Base-by-base conservation (phyloP, 2,888 invertebrate species). In the Drosophila neonasuta region DNA sequence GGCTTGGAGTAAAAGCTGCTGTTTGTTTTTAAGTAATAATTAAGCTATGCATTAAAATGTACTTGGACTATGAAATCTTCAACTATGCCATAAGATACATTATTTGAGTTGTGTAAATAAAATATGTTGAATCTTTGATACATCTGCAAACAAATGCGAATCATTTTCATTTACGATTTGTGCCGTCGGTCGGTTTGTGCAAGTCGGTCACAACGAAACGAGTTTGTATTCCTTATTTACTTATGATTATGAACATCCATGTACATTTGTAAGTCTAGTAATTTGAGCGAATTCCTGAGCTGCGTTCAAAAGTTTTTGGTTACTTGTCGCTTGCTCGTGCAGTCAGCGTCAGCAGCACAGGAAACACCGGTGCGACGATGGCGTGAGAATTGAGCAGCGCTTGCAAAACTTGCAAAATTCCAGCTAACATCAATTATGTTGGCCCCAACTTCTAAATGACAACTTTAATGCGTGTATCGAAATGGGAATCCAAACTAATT, bases 41-140 rank as follows among this genome's bases (percentile, higher is more conserved):
- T 49, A 63, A 55, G 46, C 39, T 41, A 45, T 20, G 64, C 29
- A 59, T 64, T 62, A 46, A 15, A 49, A 50, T 55, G 44, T 56
- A 57, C 17, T 56, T 60, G 32, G n/a, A 46, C 45, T 39, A 15
- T 59, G 3, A 8, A 57, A 50, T 44, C 39, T 49, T 66, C 24
- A 54, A 57, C 17, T 63, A 71, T 51, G 68, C 73, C 72, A 71
- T 76, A 76, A 76, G 74, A 39, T 62, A 49, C 62, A 11, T 49
- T 58, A 46, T 32, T 30, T 17, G 34, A 41, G 11, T 50, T 59
- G 13, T 77, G 62, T 77, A 65, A 51, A 68, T 65, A 77, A 34
- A 60, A 44, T 36, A 61, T 72, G 77, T 77, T 77, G 55, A 73
- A 58, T 60, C 48, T 60, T 56, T 51, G 44, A 68, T 61, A 72